Percentiles rank a stretch among this genome's conserved stretches.
Evolutionary conservation across 2,113 vertebrate species (phyloP).

Genomic region (Vidua macroura): DNA sequence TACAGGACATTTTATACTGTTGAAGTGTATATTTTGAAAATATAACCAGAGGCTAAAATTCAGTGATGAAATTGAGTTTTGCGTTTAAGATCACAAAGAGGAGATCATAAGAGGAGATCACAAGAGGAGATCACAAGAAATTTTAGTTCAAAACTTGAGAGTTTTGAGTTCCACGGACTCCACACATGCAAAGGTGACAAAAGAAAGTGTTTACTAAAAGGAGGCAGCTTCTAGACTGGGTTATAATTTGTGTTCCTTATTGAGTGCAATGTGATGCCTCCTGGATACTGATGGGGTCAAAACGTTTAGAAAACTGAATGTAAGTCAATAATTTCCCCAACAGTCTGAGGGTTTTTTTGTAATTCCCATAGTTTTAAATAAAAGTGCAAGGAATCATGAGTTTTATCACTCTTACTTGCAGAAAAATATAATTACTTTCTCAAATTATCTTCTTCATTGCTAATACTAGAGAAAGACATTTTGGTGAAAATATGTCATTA

Average conservation of each 20-base stretch:
- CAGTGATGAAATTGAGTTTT: background rate
- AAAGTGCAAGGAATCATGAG: background rate
- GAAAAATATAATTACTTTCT: background rate
- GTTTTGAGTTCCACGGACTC: background rate
- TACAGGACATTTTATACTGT: background rate
- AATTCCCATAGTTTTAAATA: background rate
- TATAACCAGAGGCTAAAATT: constrained; percentile 5
- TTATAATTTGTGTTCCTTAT: background rate
- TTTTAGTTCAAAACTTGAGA: background rate
- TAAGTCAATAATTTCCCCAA: background rate
- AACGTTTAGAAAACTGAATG: background rate
- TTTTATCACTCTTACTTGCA: background rate
- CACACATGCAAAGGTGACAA: background rate
- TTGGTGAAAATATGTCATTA: background rate
- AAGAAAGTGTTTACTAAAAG: background rate
- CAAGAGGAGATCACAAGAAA: background rate
- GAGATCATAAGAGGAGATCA: background rate
- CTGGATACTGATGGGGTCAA: background rate
- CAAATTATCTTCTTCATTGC: background rate
- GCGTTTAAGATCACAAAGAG: background rate
- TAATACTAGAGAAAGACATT: background rate
- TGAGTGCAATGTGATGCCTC: background rate
- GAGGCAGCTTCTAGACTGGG: background rate
- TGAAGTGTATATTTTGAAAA: constrained; percentile 38
- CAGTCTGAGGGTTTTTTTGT: background rate